A percentile compares a stretch with the other conserved stretches of the same genome.
phyloP scores from a whole-genome alignment of 2,888 invertebrate genomes.

The Hetaerina titia region DNA sequence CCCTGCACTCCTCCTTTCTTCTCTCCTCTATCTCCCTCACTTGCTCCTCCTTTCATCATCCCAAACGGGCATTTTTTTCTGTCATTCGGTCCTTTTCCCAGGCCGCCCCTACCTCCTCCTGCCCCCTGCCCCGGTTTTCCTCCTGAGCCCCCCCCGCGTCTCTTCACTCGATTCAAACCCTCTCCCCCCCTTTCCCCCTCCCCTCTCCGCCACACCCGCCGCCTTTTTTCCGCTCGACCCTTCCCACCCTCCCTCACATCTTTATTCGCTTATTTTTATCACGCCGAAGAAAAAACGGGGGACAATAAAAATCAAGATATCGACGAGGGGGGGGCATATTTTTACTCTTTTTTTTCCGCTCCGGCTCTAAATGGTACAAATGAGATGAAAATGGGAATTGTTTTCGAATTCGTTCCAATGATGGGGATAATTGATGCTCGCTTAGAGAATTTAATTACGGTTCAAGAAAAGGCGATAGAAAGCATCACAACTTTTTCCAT shows the following conservation, averaged over 20 bases:
- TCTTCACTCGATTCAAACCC: neutral
- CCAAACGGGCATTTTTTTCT: conserved; percentile 61
- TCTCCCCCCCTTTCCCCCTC: neutral
- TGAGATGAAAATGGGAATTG: conserved; percentile 54
- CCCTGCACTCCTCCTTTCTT: conserved; percentile 33
- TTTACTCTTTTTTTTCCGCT: neutral
- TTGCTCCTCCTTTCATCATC: conserved; percentile 6
- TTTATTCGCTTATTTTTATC: conserved; percentile 54
- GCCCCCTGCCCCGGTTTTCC: neutral
- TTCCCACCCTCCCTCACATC: neutral
- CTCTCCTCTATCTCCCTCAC: neutral
- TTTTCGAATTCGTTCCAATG: conserved; percentile 11
- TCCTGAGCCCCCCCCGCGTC: neutral
- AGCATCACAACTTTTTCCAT: conserved; percentile 6
- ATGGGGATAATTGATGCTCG: conserved; percentile 19
- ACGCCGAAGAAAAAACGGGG: neutral
- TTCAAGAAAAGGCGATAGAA: neutral
- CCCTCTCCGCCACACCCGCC: neutral
- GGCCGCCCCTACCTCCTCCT: conserved; percentile 1
- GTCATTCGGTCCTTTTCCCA: conserved; percentile 46
- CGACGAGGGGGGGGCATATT: neutral
- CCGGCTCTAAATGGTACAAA: conserved; percentile 59
- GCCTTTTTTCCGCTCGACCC: neutral
- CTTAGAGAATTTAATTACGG: neutral
- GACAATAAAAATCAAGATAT: conserved; percentile 47